Evolutionary conservation across 1,140 invertebrate genomes (phyloP).

Genomic region (Orius insidiosus): DNA sequence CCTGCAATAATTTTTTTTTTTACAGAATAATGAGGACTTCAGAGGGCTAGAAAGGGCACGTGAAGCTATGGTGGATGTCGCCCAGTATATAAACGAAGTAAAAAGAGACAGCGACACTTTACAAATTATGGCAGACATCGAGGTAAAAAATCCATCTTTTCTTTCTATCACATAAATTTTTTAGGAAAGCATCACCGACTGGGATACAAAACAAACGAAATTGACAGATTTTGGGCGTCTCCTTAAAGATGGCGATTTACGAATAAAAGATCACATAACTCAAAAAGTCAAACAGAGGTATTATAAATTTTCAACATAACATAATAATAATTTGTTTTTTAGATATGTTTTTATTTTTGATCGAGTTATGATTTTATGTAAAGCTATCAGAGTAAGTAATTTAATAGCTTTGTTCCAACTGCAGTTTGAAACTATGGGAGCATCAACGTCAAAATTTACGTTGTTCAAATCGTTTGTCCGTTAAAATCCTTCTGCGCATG

Average conservation of each 20-base stretch:
- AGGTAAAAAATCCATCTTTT: conserved; percentile 29
- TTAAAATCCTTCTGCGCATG: too few relatives aligned
- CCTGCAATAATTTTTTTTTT: too few relatives aligned
- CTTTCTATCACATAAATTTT: conserved; percentile 16
- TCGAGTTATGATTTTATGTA: conserved; percentile 89
- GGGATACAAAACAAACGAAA: conserved; percentile 56
- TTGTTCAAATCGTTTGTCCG: too few relatives aligned
- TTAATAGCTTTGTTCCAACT: conserved; percentile 1
- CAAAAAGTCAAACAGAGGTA: conserved; percentile 60
- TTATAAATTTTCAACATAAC: too few relatives aligned
- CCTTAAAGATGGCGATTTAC: conserved; percentile 81
- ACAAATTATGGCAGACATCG: conserved; percentile 76
- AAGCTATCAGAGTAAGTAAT: conserved; percentile 54
- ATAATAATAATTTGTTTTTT: too few relatives aligned
- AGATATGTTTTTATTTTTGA: conserved; percentile 95
- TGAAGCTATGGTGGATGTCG: conserved; percentile 92
- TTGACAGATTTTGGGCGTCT: conserved; percentile 79
- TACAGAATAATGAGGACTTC: conserved; percentile 61
- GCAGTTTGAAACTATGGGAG: too few relatives aligned
- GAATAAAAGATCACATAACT: conserved; percentile 80
- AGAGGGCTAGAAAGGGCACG: conserved; percentile 68
- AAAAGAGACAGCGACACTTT: conserved; percentile 88
- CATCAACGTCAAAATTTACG: too few relatives aligned
- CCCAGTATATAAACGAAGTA: conserved; percentile 95
- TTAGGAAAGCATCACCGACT: conserved; percentile 60